Conservation (phyloP, 2,888 invertebrate genomes). For the Hyposoter dolosus region DNA sequence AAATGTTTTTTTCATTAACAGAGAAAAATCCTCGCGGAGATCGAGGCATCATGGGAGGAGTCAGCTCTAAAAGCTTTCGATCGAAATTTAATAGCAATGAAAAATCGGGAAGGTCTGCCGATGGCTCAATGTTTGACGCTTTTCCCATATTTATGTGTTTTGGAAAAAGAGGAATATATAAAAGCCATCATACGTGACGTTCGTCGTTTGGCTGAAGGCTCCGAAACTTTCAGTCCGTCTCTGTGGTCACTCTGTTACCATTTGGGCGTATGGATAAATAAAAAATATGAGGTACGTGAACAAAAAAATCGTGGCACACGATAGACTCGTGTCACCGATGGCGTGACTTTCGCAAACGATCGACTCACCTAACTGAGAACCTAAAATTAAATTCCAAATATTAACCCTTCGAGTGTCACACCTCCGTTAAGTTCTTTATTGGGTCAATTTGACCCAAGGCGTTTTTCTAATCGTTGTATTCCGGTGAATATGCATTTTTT, state of each 20-base stretch:
- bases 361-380: too few relatives aligned
- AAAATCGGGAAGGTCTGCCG: conserved; percentile 84
- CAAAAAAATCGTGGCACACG: neutral
- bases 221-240: conserved; percentile 92
- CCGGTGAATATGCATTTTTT: too few relatives aligned
- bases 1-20: conserved; percentile 77
- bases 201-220: conserved; percentile 90
- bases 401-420: too few relatives aligned
- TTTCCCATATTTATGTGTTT: conserved; percentile 90
- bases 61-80: conserved; percentile 88
- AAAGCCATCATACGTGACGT: conserved; percentile 90
- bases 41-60: conserved; percentile 89
- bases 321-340: neutral
- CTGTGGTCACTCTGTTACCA: conserved; percentile 88
- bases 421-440: too few relatives aligned
- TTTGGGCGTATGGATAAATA: conserved; percentile 86
- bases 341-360: too few relatives aligned
- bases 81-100: conserved; percentile 89
- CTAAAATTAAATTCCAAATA: too few relatives aligned
- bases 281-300: conserved; percentile 76
- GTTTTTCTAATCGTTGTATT: too few relatives aligned
- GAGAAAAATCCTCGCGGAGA: conserved; percentile 88
- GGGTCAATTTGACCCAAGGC: too few relatives aligned
- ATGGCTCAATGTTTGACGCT: conserved; percentile 87
- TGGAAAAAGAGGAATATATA: conserved; percentile 87